These are phyloP conservation scores for Neotoma lepida DNA, from an alignment of 2,113 vertebrate genomes.

Conservation along the genomic window DNA sequence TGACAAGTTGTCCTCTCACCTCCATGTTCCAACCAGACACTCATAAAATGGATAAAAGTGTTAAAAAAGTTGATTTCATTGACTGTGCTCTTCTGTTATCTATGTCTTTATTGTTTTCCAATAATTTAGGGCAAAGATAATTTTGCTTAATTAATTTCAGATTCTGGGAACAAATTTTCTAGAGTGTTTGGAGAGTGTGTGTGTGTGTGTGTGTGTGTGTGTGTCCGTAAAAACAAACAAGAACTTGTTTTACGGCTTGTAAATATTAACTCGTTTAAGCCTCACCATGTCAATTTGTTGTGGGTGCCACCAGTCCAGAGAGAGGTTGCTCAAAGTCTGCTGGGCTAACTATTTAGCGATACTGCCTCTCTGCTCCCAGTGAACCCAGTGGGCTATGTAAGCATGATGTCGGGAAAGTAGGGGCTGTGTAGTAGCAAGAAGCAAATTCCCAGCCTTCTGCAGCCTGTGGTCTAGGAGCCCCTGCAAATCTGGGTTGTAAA, in stretches of 20 bases:
- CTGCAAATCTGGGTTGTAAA: not conserved
- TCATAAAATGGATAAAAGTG: too few species aligned
- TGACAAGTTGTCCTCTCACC: not conserved
- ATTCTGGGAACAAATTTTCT: constrained; percentile 34
- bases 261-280: not conserved
- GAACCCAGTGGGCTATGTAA: not conserved
- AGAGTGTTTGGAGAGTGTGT: not conserved
- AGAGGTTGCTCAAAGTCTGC: constrained; percentile 15
- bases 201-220: not conserved
- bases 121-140: not conserved
- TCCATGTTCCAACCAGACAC: not conserved
- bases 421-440: not conserved
- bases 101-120: not conserved
- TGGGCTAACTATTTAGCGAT: not conserved
- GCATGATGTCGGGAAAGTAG: not conserved
- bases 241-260: constrained; percentile 7
- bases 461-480: not conserved
- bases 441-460: not conserved
- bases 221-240: constrained; percentile 21
- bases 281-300: not conserved
- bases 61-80: not conserved
- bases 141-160: constrained; percentile 18
- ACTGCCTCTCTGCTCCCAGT: not conserved
- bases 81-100: not conserved
- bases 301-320: not conserved